phyloP scores from a whole-genome alignment of 1,140 invertebrate genomes.

The Hyposmocoma kahamanoa region DNA sequence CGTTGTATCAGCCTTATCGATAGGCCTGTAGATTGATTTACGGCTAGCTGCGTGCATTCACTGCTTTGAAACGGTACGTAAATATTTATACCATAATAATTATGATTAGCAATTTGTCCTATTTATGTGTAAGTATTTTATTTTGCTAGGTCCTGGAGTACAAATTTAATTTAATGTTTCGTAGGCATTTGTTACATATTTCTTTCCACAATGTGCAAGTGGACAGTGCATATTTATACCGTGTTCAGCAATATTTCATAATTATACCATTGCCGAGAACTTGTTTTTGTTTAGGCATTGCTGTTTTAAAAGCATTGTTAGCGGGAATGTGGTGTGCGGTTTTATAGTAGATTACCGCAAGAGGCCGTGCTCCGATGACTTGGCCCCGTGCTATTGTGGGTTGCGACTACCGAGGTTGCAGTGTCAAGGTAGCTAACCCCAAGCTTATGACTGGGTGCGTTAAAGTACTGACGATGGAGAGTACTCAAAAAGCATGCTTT shows the following conservation, averaged over 20 bases:
- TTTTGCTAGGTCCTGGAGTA: no score
- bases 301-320: conserved; percentile 24
- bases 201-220: no score
- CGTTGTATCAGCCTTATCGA: conserved; percentile 31
- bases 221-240: no score
- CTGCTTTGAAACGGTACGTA: conserved; percentile 56
- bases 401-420: conserved; percentile 39
- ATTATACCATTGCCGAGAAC: no score
- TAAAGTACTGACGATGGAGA: no score
- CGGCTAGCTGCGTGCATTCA: conserved; percentile 25
- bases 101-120: no score
- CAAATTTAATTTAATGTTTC: no score
- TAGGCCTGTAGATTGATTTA: conserved; percentile 48
- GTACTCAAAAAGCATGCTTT: no score
- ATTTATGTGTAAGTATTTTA: no score
- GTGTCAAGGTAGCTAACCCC: conserved; percentile 51
- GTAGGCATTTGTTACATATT: background rate
- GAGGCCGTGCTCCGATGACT: conserved; percentile 50
- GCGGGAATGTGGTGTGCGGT: conserved; percentile 27
- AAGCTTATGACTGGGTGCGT: no score
- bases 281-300: conserved; percentile 16
- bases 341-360: conserved; percentile 44
- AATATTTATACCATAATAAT: background rate
- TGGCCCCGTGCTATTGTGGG: conserved; percentile 37
- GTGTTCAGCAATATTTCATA: no score